Base-by-base conservation (phyloP, 2,797 vertebrate species). In the Trachops cirrhosus region DNA sequence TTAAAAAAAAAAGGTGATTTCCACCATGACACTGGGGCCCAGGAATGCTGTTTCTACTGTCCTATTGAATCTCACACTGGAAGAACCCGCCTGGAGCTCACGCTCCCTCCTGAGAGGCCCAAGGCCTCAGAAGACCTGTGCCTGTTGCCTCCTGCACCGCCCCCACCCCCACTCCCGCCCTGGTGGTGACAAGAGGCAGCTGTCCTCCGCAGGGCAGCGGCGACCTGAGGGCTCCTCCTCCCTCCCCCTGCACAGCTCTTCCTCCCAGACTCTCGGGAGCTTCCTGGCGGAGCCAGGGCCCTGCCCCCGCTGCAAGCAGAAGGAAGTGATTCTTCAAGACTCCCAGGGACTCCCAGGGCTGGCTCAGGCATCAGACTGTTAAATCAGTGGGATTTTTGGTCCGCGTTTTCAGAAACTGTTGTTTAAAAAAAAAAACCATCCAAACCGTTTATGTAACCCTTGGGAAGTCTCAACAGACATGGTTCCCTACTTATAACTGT, bases 351-450 rank as follows among this genome's bases (percentile, higher is more conserved):
- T 96, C 91, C 82, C 34, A 24, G 85, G 84, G 52, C 62, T 86
- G 95, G 92, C 70, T 86, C 86, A 44, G 87, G 70, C 94, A 92
- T 54, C 32, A 68, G 37, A 39, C 71, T 91, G 50, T 93, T 95
- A 89, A 97, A 86, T 77, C 94, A 97, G 52, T 54, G 92, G 93
- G 82, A 92, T 96, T 96, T 93, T 96, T 88, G 94, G 79, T 82
- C n/a, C 64, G 93, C 88, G 80, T 90, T 97, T 97, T 95, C 78
- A 95, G 93, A 97, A 96, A 96, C 88, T 70, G 44, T 94, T 95
- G 59, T 95, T 96, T 94, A 62, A 62, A 62, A 90, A 94, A 87
- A 95, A 93, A 86, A 32, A 95, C 59, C 77, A 93, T 57, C 82
- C 24, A 52, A 93, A 95, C 46, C 92, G 70, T 95, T 97, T 97